Evolutionary conservation across 2,888 invertebrate genomes (phyloP), one percentile per base, ranked within the genome.

Genomic region (Rotaria macrura): DNA sequence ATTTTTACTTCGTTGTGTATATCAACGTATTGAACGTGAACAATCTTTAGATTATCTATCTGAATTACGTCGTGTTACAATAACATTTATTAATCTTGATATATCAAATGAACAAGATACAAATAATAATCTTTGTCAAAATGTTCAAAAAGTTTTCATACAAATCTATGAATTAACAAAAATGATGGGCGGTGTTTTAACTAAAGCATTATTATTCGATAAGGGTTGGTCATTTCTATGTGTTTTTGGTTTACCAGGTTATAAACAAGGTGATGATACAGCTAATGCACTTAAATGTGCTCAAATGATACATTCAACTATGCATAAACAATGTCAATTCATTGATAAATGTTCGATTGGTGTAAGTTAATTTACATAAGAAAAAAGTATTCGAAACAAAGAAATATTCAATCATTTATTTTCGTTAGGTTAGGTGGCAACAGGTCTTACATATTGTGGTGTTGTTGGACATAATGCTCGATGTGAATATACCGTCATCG

Each of bases 401-500:
- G 38, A 14, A 1, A 20, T 79, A n/a, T 40, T 9, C 93, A 47
- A 49, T 7, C 10, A 49, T 17, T 93, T 0, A 92, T 93, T 86
- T 94, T 94, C 1, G 93, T 94, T 40, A 79, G 43, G 79, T 79
- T 65, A 79, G 79, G 79, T 79, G 0, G 94, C 94, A 12, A 93
- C 94, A 86, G 93, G 94, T 12, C 92, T 93, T 87, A 93, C 93
- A 0, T 94, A 93, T 89, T 94, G 93, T 88, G 94, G 94, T 12
- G 93, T 94, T 0, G 92, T 94, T 12, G 94, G 94, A 0, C 93
- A 94, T 90, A 91, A 93, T 40, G 90, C 94, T 83, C 91, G 94
- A 54, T 92, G 94, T 89, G 93, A 94, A 89, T 94, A 93, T 88
- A 93, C 93, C 89, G 90, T 90, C 38, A 93, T 94, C 72, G 94